Percentiles rank a stretch among this genome's conserved stretches.
Evolutionary conservation across 2,797 vertebrate species (phyloP).

Genomic region (Eupleurogrammus muticus): DNA sequence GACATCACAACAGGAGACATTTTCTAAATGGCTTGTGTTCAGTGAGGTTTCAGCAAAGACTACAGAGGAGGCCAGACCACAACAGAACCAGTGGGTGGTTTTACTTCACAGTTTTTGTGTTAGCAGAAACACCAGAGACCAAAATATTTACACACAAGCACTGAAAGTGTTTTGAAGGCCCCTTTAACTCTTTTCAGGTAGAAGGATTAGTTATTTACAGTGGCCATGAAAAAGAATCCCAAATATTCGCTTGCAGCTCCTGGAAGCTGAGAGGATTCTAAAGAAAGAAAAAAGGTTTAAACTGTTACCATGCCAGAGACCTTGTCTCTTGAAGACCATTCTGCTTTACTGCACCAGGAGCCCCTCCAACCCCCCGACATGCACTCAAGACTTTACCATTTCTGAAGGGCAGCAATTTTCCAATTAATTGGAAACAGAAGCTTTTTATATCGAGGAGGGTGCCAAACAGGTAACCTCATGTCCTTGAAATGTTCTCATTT

Average conservation of each 20-base stretch:
- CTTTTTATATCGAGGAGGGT: slow-evolving; percentile 31
- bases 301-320: slow-evolving; percentile 28
- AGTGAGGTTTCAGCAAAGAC: too few relatives aligned
- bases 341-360: not conserved
- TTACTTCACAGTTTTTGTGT: too few relatives aligned
- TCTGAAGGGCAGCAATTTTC: slow-evolving; percentile 41
- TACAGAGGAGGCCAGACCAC: too few relatives aligned
- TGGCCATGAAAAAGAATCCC: slow-evolving; percentile 41
- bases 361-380: slow-evolving; percentile 4
- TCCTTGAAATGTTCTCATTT: not conserved
- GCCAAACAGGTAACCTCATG: not conserved
- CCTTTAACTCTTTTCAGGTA: slow-evolving; percentile 32
- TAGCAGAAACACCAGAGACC: too few relatives aligned
- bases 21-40: too few relatives aligned
- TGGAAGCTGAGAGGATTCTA: not conserved
- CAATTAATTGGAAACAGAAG: slow-evolving; percentile 27
- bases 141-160: too few relatives aligned
- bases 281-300: slow-evolving; percentile 25
- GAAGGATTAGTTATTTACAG: slow-evolving; percentile 31
- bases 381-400: slow-evolving; percentile 26
- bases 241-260: slow-evolving; percentile 8
- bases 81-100: too few relatives aligned
- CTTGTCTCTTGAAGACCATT: slow-evolving; percentile 45
- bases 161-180: too few relatives aligned
- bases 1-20: too few relatives aligned